Evolutionary conservation across 2,888 invertebrate genomes (phyloP).

Genomic region (Priocnemis perturbator): DNA sequence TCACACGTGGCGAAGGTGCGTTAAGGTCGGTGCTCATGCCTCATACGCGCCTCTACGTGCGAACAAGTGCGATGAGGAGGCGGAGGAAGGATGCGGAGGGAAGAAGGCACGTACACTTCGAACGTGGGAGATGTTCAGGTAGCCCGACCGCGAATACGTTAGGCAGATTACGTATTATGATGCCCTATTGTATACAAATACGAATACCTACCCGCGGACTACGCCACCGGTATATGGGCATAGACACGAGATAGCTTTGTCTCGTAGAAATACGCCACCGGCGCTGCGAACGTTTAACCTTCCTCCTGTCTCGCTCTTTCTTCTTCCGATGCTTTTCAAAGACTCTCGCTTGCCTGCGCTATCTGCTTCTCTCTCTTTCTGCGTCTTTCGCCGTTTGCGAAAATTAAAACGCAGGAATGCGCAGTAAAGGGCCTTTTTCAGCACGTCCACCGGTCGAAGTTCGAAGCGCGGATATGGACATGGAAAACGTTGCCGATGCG

Average conservation of each 20-base stretch:
- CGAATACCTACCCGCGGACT: slow-evolving; percentile 51
- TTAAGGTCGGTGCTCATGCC: slow-evolving; percentile 44
- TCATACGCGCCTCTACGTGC: slow-evolving; percentile 40
- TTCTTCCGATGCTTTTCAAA: neutral
- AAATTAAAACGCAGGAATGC: slow-evolving; percentile 19
- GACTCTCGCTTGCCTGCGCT: no score
- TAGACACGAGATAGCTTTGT: slow-evolving; percentile 60
- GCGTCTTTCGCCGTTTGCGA: slow-evolving; percentile 3
- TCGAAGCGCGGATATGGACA: neutral
- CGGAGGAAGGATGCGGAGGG: slow-evolving; percentile 24
- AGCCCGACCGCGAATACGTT: slow-evolving; percentile 65
- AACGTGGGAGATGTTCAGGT: slow-evolving; percentile 68
- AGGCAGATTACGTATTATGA: slow-evolving; percentile 72
- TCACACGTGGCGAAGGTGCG: slow-evolving; percentile 55
- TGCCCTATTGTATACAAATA: slow-evolving; percentile 74
- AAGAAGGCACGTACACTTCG: slow-evolving; percentile 40
- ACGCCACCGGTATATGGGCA: slow-evolving; percentile 51
- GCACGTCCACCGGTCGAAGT: neutral
- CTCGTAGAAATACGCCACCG: slow-evolving; percentile 46
- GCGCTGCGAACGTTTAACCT: slow-evolving; percentile 31
- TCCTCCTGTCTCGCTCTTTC: neutral
- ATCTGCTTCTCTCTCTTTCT: slow-evolving; percentile 2
- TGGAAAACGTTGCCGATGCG: neutral
- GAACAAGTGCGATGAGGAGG: slow-evolving; percentile 46
- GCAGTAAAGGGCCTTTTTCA: neutral